A percentile compares a stretch with the other conserved stretches of the same genome.
These are phyloP conservation scores for Papilio glaucus DNA, from an alignment of 1,140 invertebrate genomes.

Conservation along the genomic window DNA sequence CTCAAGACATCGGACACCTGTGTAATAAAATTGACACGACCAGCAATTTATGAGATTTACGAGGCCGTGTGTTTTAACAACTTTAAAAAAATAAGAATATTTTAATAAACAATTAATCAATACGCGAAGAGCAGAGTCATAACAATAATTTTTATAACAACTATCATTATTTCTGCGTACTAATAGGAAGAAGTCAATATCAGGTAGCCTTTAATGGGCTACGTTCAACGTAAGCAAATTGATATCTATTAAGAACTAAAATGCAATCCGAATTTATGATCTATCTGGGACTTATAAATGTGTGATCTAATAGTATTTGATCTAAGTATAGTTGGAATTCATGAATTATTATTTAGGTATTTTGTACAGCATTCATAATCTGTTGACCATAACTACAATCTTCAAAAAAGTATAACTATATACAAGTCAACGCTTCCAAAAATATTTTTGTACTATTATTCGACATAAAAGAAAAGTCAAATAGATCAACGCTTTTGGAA, in stretches of 20 bases:
- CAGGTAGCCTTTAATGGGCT: too few species aligned
- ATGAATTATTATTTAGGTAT: too few species aligned
- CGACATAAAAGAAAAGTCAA: background rate
- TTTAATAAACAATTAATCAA: conserved; percentile 27
- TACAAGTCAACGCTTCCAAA: conserved; percentile 34
- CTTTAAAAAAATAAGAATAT: background rate
- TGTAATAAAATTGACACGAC: conserved; percentile 25
- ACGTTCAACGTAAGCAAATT: too few species aligned
- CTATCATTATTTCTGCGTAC: conserved; percentile 1
- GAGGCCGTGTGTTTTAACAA: conserved; percentile 13
- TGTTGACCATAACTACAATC: too few species aligned
- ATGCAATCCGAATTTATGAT: too few species aligned
- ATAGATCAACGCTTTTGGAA: conserved; percentile 6
- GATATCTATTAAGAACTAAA: too few species aligned
- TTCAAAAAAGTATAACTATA: background rate
- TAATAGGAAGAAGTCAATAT: too few species aligned
- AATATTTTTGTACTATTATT: background rate
- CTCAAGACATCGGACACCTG: conserved; percentile 6
- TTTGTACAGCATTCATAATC: too few species aligned
- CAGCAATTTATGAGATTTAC: conserved; percentile 31
- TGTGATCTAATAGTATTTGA: too few species aligned
- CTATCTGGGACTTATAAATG: background rate
- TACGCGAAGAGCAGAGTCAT: background rate
- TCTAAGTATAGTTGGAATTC: too few species aligned
- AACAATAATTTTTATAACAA: conserved; percentile 4